Evolutionary conservation across 1,140 invertebrate genomes (phyloP), one percentile per base, ranked within the genome.

Genomic region (Parasteatoda tepidariorum): DNA sequence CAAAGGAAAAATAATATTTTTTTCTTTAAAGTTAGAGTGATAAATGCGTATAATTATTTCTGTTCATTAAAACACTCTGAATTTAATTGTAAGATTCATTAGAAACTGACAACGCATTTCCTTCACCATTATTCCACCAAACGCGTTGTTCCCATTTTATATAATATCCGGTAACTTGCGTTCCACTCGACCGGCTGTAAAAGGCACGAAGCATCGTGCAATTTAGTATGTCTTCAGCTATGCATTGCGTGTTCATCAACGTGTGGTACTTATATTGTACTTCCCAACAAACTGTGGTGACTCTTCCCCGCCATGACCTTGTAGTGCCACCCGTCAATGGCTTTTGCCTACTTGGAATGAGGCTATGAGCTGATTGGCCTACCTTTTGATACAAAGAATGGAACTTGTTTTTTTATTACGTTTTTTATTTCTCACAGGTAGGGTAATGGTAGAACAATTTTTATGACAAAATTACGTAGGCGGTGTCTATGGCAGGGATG

Each of bases 271-370:
- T 48, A 13, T 48, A 13, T 48, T 48, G 38, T 48, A 48, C 9
- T 48, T 48, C 38, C 9, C 18, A 13, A 48, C 9, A 48, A 18
- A 48, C 9, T 9, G 1, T 48, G 38, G 38, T 9, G 9, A 9
- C 38, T 48, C 18, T 55, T 9, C 4, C 11, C 41, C n/a, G 3
- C 13, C 73, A 48, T 64, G 73, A 76, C 73, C 73, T 76, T 76
- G 73, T 34, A 4, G 5, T 11, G 73, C 26, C 57, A 59, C 73
- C 38, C 73, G 59, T 15, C 71, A 34, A 41, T 61, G n/a, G n/a
- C n/a, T n/a, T n/a, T n/a, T n/a, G n/a, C 73, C 57, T n/a, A 76
- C 73, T 41, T 76, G 15, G 33, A 76, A 61, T 74, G 71, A 38
- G 71, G 54, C 71, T 55, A n/a, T 5, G 38, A n/a, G 30, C 59